Base-by-base conservation (phyloP, 2,888 invertebrate genomes). In the Xestia rhomboidea region DNA sequence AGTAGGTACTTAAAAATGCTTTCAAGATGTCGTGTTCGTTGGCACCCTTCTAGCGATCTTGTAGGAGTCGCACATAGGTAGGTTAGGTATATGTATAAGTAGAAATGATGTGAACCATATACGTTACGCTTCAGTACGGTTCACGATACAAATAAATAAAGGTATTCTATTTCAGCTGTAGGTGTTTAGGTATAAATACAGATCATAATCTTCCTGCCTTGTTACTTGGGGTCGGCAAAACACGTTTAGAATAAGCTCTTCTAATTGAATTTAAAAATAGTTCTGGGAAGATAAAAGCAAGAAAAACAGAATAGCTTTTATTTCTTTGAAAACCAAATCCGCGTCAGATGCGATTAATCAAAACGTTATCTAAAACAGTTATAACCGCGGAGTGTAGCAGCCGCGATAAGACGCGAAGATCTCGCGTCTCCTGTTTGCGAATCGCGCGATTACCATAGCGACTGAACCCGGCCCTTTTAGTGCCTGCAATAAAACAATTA, bases 391-490 rank as follows among this genome's bases (percentile, higher is more conserved):
- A 71, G 81, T 66, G 75, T 68, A 79, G 76, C 76, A 77, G 76
- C 51, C 73, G 84, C 73, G 89, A 88, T 88, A 88, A 88, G 88
- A 74, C 77, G 71, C 81, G 82, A 86, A 80, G 77, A 83, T 84
- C 82, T 80, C 80, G 77, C 87, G 81, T 76, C 87, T 82, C 89
- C 85, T 92, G 93, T 90, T 91, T 93, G 91, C 92, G 90, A 93
- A 93, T 93, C 89, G 90, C 87, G 87, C 88, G 88, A 91, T 93
- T 91, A 93, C 87, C 81, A 87, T 83, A 83, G 79, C 86, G 89
- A 84, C 88, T 85, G 76, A 88, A 82, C 79, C 73, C 77, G 83
- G 88, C 85, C 88, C 87, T 88, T 88, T 82, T 86, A 89, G 82
- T 83, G 85, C 88, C 84, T 82, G 89, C 88, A 89, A 89, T 89